Base-by-base conservation (phyloP, 2,113 vertebrate genomes). In the Chaetodon trifascialis region DNA sequence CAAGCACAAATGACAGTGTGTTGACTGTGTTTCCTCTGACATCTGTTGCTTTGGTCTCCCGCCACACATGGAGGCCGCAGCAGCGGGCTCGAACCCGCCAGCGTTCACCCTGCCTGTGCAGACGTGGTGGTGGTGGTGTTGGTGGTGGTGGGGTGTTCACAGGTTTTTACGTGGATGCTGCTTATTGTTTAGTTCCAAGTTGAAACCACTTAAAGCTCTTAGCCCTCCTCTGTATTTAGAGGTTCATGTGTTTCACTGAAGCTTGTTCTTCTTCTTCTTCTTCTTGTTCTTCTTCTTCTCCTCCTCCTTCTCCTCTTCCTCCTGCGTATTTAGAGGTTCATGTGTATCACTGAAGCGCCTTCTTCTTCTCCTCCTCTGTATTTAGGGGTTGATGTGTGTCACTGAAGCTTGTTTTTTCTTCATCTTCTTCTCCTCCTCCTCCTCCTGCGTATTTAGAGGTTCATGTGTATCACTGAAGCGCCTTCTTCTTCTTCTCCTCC, bases 1-100 rank as follows among this genome's bases (percentile, higher is more conserved):
- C 74, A 76, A 88, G 72, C 88, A 88, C 83, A 85, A 75, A 73
- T 80, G 62, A 86, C 52, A 77, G 23, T 70, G 54, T 88, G n/a
- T n/a, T n/a, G n/a, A n/a, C 75, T 72, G 19, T 73, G 69, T 73
- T 88, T 71, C 62, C 73, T 52, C 59, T 40, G 14, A 78, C 84
- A 90, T 77, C 84, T 89, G 87, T 69, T 66, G 60, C 66, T 60
- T 67, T 16, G 44, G 49, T 76, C 42, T 11, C 42, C 69, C 10
- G 3, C 65, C 68, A 38, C 54, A 30, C 65, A 59, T 52, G 23
- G 19, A 44, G 21, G 46, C 7, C n/a, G 60, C 69, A 52, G 73
- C 40, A 23, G 23, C 11, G 19, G 30, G 21, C 46, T 71, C 4
- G n/a, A 30, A 7, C 30, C 42, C 34, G 51, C 49, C 1, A 19